Conservation (phyloP, 2,113 vertebrate species). For the Lophius piscatorius region DNA sequence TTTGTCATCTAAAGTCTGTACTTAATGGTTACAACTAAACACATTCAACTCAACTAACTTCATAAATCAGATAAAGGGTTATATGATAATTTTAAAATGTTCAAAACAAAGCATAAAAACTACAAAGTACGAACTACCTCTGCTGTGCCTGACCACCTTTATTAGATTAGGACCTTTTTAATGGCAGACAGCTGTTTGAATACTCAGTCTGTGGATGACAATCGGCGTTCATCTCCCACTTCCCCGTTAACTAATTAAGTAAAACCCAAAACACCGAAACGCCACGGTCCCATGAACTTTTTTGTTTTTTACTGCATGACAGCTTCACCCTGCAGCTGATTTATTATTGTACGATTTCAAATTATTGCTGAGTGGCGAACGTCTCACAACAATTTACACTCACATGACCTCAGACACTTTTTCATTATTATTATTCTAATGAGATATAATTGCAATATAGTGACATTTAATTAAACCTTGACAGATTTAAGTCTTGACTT, state of each 20-base stretch:
- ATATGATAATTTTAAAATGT: not conserved
- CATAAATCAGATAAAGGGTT: not conserved
- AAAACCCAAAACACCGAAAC: conserved; percentile 62
- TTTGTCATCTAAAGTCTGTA: too few relatives aligned
- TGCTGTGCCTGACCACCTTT: conserved; percentile 15
- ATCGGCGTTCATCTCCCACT: conserved; percentile 66
- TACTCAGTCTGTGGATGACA: conserved; percentile 47
- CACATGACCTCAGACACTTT: conserved; percentile 53
- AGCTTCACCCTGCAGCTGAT: conserved; percentile 54
- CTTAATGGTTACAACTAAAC: too few relatives aligned
- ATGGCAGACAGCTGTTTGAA: conserved; percentile 51
- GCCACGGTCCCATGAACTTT: conserved; percentile 47
- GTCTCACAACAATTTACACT: conserved; percentile 67
- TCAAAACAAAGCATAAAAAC: not conserved
- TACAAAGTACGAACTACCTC: not conserved
- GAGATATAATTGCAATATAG: conserved; percentile 56
- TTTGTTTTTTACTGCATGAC: conserved; percentile 36
- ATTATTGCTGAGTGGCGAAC: conserved; percentile 57
- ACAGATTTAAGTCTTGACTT: not conserved
- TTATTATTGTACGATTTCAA: conserved; percentile 65
- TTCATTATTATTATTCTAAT: conserved; percentile 66
- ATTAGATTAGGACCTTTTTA: conserved; percentile 41
- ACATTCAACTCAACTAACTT: too few relatives aligned
- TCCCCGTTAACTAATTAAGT: conserved; percentile 68
- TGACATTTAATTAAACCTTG: conserved; percentile 3